Base-by-base conservation (phyloP, 2,797 vertebrate genomes). In the Emys orbicularis region DNA sequence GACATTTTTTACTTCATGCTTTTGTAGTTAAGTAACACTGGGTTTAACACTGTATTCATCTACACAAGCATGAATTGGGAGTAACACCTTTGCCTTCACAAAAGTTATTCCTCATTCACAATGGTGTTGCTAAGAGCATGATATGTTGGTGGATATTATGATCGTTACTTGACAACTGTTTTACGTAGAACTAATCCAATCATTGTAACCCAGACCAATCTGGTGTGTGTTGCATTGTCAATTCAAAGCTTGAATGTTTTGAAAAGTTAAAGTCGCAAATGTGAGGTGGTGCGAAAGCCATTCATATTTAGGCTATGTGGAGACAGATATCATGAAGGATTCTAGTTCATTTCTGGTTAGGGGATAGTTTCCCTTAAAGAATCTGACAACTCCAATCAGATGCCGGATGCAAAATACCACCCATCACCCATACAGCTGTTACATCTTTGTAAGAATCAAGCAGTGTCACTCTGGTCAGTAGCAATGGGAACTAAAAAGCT, bases 281-380 rank as follows among this genome's bases (percentile, higher is more conserved):
- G 37, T 16, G 87, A 86, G 2, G 3, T 13, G 80, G 87, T 3
- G 6, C 1, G 2, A 4, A 92, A 89, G 54, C 11, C 10, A 88
- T 90, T n/a, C 41, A 50, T 80, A 90, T 77, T 87, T 93, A 80
- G 31, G 52, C 76, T 84, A 83, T 31, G 31, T 0, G 1, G 34
- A 27, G 31, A 29, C 15, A 85, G 50, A 88, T 44, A 18, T 12
- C 44, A 7, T 84, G 56, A 83, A 89, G 53, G 89, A 88, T 89
- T 79, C 72, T 13, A 79, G 37, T 81, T 87, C 77, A 59, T 94
- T 91, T 92, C 29, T 49, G n/a, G n/a, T 72, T 41, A 91, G 77
- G 91, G 61, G 18, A 80, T 68, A 29, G 93, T 96, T 95, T 96
- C 95, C 88, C 82, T 86, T 92, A 80, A 85, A 92, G 65, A 93